Conservation (phyloP, 2,888 invertebrate species). For the Nephrotoma guestfalica region DNA sequence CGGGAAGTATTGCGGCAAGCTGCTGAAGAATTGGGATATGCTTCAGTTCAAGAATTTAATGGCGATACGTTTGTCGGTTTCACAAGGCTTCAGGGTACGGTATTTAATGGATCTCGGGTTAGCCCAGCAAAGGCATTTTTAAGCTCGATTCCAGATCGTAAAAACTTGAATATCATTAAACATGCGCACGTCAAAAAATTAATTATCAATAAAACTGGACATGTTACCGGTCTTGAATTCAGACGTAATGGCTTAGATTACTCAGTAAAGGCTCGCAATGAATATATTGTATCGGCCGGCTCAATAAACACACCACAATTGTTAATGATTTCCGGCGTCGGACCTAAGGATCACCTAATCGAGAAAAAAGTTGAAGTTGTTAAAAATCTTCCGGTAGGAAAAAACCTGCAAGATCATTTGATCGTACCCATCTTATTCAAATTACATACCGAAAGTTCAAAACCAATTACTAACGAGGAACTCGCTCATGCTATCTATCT, state of each 20-base stretch:
- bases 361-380: slow-evolving; percentile 38
- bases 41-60: slow-evolving; percentile 48
- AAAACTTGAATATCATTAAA: slow-evolving; percentile 42
- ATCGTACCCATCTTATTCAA: slow-evolving; percentile 32
- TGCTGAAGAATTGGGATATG: slow-evolving; percentile 44
- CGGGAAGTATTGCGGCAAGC: slow-evolving; percentile 48
- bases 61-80: slow-evolving; percentile 45
- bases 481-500: no score
- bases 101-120: slow-evolving; percentile 39
- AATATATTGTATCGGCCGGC: slow-evolving; percentile 61
- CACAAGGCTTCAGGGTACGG: slow-evolving; percentile 45
- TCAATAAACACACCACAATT: slow-evolving; percentile 69
- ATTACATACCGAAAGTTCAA: slow-evolving; percentile 13
- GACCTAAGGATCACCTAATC: slow-evolving; percentile 41
- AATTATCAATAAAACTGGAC: slow-evolving; percentile 35
- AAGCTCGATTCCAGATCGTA: slow-evolving; percentile 34
- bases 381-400: slow-evolving; percentile 45
- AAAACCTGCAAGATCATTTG: slow-evolving; percentile 44
- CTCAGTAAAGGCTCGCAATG: slow-evolving; percentile 40
- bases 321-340: slow-evolving; percentile 63
- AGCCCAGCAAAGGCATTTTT: slow-evolving; percentile 46
- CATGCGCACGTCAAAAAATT: slow-evolving; percentile 39
- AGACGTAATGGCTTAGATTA: slow-evolving; percentile 28
- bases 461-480: background rate
- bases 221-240: slow-evolving; percentile 14